Evolutionary conservation across 2,888 invertebrate genomes (phyloP), one percentile per base, ranked within the genome.

Genomic region (Orthosia gothica): DNA sequence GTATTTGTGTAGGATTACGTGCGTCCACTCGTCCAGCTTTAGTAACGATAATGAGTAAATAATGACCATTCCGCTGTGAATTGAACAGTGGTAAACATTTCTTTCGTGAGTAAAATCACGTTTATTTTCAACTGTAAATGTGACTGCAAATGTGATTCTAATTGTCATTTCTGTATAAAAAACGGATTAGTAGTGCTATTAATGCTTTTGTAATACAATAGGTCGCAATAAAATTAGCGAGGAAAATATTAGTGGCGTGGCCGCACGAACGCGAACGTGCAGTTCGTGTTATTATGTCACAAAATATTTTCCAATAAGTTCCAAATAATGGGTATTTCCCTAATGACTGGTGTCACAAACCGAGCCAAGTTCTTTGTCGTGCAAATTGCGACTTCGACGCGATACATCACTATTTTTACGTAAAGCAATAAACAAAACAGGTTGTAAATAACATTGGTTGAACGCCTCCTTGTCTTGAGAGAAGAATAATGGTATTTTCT

Each of bases 401-500:
- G 70, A 76, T 74, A 76, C 76, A 76, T 83, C 85, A 88, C 88
- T 85, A 92, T 90, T 92, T 93, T 91, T 91, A 91, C 89, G 89
- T 89, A 89, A 90, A 90, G 89, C 89, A 92, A 94, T 92, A 95
- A 95, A 93, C 94, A 95, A 92, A 93, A 91, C 91, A 89, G 92
- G 94, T 92, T 94, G 93, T 95, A 95, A 95, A 95, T 95, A 95
- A 95, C 93, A 91, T 91, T 92, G 94, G 93, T 94, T 91, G 94
- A 95, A 95, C 95, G 95, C 95, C 95, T 96, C 90, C 95, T 94
- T 95, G 95, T 95, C 95, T 94, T 92, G 91, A 87, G 90, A 91
- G 91, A 95, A 95, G 95, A 96, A 94, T 95, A 96, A 96, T 96
- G 95, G 94, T 93, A 94, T 96, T 95, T 95, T 96, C 95, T 96